Percentiles rank a stretch among this genome's conserved stretches.
phyloP scores from a whole-genome alignment of 2,888 invertebrate genomes.

The Perithous albicinctus region DNA sequence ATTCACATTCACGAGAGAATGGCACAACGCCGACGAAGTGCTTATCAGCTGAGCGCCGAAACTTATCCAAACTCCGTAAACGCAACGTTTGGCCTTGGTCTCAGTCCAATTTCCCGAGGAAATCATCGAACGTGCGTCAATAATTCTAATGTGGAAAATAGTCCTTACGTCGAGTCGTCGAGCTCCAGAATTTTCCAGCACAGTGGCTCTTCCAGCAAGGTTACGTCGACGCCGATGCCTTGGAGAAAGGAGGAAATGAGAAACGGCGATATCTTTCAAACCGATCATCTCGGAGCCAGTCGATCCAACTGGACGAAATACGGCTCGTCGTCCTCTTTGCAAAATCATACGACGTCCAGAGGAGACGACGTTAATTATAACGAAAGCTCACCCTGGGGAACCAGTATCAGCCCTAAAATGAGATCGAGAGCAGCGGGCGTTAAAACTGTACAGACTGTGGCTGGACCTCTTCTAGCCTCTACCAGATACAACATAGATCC shows the following conservation, averaged over 20 bases:
- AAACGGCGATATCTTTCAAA: conserved; percentile 69
- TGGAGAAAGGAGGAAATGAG: conserved; percentile 68
- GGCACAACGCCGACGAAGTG: conserved; percentile 71
- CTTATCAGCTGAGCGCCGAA: conserved; percentile 78
- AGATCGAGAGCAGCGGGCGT: conserved; percentile 73
- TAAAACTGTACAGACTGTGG: conserved; percentile 81
- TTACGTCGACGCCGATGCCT: conserved; percentile 75
- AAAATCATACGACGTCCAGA: conserved; percentile 59
- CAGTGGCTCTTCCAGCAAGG: conserved; percentile 53
- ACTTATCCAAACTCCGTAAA: conserved; percentile 59
- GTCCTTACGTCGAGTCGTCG: conserved; percentile 38
- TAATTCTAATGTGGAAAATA: conserved; percentile 50
- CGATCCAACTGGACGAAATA: conserved; percentile 59
- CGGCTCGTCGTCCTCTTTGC: conserved; percentile 25
- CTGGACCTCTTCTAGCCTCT: conserved; percentile 85
- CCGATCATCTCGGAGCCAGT: not conserved
- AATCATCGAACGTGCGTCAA: conserved; percentile 1
- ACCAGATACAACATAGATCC: conserved; percentile 85
- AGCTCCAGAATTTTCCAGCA: conserved; percentile 52
- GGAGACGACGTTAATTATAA: conserved; percentile 72
- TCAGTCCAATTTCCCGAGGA: conserved; percentile 74
- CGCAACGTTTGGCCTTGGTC: conserved; percentile 67
- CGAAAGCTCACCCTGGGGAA: conserved; percentile 79
- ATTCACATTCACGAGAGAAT: conserved; percentile 69
- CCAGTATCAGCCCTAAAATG: conserved; percentile 78